phyloP scores from a whole-genome alignment of 2,113 vertebrate species.

The Thamnophis sirtalis region DNA sequence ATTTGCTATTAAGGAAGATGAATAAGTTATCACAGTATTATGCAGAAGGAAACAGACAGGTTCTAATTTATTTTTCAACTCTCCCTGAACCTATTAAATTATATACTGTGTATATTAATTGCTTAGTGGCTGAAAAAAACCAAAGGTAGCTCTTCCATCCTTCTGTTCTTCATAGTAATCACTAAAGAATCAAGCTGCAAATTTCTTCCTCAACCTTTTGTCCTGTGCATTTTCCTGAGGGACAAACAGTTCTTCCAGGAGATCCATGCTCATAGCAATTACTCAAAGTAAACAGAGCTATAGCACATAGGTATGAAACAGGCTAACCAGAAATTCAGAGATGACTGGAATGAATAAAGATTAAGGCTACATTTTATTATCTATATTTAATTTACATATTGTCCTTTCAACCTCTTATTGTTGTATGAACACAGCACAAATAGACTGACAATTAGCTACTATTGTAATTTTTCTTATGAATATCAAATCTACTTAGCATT shows the following conservation, averaged over 20 bases:
- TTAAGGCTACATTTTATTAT: not conserved
- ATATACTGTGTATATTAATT: not conserved
- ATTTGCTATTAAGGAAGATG: not conserved
- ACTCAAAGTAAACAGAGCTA: not conserved
- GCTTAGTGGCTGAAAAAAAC: not conserved
- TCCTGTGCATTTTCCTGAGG: not conserved
- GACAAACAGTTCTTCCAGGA: not conserved
- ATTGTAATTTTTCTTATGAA: not conserved
- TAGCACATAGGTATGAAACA: not conserved
- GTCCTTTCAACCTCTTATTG: constrained; percentile 6
- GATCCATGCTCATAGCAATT: not conserved
- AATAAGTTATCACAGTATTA: not conserved
- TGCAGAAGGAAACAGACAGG: not conserved
- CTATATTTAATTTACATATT: constrained; percentile 21
- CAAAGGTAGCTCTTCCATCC: not conserved
- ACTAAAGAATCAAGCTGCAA: not conserved
- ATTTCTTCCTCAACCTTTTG: not conserved
- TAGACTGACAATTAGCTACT: not conserved
- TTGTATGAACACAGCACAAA: constrained; percentile 22
- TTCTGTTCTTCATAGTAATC: not conserved
- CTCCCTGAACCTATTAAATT: not conserved
- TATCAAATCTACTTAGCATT: not conserved
- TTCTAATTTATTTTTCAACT: not conserved
- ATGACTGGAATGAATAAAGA: not conserved
- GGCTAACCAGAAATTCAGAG: not conserved